These are phyloP conservation scores for Toxostoma redivivum DNA, from an alignment of 2,113 vertebrate genomes.

Conservation along the genomic window DNA sequence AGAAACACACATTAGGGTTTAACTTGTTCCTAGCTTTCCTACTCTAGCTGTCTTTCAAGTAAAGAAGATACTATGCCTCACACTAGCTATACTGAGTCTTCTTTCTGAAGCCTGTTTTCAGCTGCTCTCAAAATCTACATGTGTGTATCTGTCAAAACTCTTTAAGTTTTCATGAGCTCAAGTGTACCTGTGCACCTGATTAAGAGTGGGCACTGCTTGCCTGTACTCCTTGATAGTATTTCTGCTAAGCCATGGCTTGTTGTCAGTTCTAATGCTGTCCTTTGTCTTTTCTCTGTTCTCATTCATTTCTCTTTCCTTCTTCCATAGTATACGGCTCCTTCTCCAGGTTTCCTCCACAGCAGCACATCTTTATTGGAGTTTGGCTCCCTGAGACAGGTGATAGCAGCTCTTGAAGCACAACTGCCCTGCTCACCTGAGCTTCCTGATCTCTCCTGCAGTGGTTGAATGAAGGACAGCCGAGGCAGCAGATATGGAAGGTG, in stretches of 20 bases:
- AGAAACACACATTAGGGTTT: neutral
- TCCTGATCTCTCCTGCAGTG: neutral
- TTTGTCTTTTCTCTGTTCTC: neutral
- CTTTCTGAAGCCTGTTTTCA: neutral
- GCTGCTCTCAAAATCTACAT: neutral
- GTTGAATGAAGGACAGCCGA: neutral
- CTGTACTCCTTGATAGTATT: neutral
- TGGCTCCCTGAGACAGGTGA: neutral
- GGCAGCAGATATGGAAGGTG: neutral
- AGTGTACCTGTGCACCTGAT: neutral
- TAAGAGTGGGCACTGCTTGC: neutral
- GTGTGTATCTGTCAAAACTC: neutral
- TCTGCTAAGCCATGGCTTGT: neutral
- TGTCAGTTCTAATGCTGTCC: neutral
- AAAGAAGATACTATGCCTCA: neutral
- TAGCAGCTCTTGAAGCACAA: neutral
- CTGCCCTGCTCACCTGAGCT: neutral
- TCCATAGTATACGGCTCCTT: neutral
- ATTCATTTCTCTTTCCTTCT: slow-evolving; percentile 2
- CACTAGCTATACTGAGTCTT: neutral
- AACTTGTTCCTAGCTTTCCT: neutral
- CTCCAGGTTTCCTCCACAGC: neutral
- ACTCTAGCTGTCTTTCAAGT: neutral
- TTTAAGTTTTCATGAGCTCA: neutral
- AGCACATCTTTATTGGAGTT: neutral